phyloP scores from a whole-genome alignment of 2,888 invertebrate species.

The Globia sparganii region DNA sequence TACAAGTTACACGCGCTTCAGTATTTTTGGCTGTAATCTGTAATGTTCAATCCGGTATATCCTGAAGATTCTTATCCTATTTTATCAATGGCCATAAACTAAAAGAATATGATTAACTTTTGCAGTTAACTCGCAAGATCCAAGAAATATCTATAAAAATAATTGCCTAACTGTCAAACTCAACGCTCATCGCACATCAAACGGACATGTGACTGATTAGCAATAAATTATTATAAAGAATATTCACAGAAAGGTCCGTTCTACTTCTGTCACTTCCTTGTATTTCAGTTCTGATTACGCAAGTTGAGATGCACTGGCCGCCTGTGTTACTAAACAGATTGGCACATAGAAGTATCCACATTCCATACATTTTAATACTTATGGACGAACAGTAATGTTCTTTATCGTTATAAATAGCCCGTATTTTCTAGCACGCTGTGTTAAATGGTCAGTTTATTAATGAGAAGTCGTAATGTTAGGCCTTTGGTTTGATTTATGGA shows the following conservation, averaged over 20 bases:
- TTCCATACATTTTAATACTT: slow-evolving; percentile 69
- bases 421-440: slow-evolving; percentile 24
- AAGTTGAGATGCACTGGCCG: slow-evolving; percentile 77
- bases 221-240: slow-evolving; percentile 50
- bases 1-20: background rate
- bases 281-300: slow-evolving; percentile 75
- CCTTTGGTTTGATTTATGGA: background rate
- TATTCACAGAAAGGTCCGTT: slow-evolving; percentile 64
- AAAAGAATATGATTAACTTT: background rate
- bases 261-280: slow-evolving; percentile 72
- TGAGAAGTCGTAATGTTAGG: background rate
- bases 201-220: slow-evolving; percentile 24
- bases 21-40: background rate
- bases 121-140: background rate
- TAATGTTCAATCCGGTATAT: background rate
- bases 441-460: slow-evolving; percentile 34
- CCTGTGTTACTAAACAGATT: slow-evolving; percentile 77
- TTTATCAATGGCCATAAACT: background rate
- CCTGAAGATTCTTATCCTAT: background rate
- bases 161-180: background rate
- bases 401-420: slow-evolving; percentile 37
- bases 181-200: slow-evolving; percentile 25
- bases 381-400: slow-evolving; percentile 41
- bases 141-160: background rate
- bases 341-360: slow-evolving; percentile 70